Evolutionary conservation across 2,888 invertebrate genomes (phyloP), one percentile per base, ranked within the genome.

Genomic region (Athalia cordata): DNA sequence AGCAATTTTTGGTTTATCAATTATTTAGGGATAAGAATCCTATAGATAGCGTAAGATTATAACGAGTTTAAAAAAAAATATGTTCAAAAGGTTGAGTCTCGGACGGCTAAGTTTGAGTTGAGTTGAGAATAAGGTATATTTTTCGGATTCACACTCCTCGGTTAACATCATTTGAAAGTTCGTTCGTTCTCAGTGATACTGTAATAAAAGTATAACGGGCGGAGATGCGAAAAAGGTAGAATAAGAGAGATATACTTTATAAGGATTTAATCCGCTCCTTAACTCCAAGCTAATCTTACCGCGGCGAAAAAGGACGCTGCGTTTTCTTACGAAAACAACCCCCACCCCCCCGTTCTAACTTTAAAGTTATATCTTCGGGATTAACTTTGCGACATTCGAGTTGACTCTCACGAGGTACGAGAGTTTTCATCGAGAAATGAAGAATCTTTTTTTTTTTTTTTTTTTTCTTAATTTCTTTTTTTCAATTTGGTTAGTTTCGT

Each of bases 261-360:
- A 78, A 80, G 80, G 81, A 76, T 80, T 82, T 81, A 81, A 82
- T 80, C 80, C 79, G 47, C 77, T 61, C 67, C 29, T 75, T 78
- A 77, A 67, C 77, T 78, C 45, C 47, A 13, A 59, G 72, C 13
- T 72, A 57, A 72, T 72, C 72, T 59, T 72, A 59, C 52, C 57
- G 59, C 13, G 8, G 57, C 59, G 59, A 59, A 59, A 72, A 72
- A 72, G 57, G 72, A 47, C 47, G 64, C 15, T 65, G 5, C 45
- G 45, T 45, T 72, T 47, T 59, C 29, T 29, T 13, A 45, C 59
- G 11, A 52, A 61, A 61, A 61, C 61, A n/a, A n/a, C 11, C 9
- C 13, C 9, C 6, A 4, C 61, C n/a, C 29, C 29, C 29, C 0
- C 29, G 29, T 29, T 49, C 50, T 15, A 15, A 66, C n/a, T 67